phyloP scores from a whole-genome alignment of 2,797 vertebrate species.

The Ctenopoma multispine region DNA sequence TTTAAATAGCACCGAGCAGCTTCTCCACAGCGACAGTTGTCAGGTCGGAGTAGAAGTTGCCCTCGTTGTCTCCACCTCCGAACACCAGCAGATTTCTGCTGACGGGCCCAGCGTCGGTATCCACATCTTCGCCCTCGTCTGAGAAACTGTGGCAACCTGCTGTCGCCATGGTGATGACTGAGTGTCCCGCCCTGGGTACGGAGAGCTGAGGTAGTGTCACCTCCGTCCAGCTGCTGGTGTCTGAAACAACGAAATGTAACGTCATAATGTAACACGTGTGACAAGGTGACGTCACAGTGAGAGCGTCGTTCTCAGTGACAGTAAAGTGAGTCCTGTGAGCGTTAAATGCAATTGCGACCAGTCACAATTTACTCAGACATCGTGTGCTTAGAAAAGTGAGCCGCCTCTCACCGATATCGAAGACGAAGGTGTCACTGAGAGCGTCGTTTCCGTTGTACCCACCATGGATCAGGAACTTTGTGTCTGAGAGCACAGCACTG shows the following conservation, averaged over 20 bases:
- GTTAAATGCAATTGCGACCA: no score
- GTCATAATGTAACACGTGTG: no score
- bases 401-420: constrained; percentile 81
- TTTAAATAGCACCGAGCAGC: constrained; percentile 60
- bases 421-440: constrained; percentile 83
- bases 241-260: constrained; percentile 56
- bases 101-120: constrained; percentile 18
- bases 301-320: no score
- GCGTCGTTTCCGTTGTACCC: constrained; percentile 87
- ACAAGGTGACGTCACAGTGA: no score
- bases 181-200: constrained; percentile 85
- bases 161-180: constrained; percentile 82
- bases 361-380: no score
- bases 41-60: constrained; percentile 85
- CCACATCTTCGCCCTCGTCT: constrained; percentile 41
- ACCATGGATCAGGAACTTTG: constrained; percentile 85
- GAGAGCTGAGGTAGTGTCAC: constrained; percentile 76
- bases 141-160: constrained; percentile 8
- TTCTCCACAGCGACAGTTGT: constrained; percentile 77
- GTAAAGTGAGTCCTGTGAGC: no score
- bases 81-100: constrained; percentile 81
- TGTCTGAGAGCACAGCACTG: constrained; percentile 82
- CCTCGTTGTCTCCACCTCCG: constrained; percentile 88
- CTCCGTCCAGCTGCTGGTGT: constrained; percentile 83
- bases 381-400: background rate